Evolutionary conservation across 2,888 invertebrate genomes (phyloP).

Genomic region (Sisyra terminalis): DNA sequence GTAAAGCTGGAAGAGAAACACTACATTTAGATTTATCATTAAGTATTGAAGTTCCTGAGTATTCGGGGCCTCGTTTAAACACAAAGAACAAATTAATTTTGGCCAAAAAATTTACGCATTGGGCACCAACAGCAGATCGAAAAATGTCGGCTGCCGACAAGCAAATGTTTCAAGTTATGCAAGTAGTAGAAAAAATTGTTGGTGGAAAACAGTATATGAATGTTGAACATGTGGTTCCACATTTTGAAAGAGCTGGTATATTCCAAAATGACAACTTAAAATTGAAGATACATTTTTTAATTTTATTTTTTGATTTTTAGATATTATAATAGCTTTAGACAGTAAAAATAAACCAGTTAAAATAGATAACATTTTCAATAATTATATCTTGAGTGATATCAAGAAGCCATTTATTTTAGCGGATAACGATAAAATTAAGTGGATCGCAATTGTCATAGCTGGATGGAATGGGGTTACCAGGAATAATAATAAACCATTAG

Average conservation of each 20-base stretch:
- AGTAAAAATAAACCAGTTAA: constrained; percentile 29
- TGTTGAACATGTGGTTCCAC: constrained; percentile 46
- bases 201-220: constrained; percentile 31
- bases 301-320: constrained; percentile 15
- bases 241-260: constrained; percentile 43
- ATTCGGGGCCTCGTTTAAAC: constrained; percentile 35
- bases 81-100: constrained; percentile 30
- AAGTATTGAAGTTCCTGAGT: constrained; percentile 40
- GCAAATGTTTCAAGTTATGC: constrained; percentile 39
- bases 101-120: constrained; percentile 41
- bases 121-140: constrained; percentile 33
- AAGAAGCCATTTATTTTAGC: constrained; percentile 17
- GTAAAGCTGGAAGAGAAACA: constrained; percentile 35
- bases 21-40: constrained; percentile 42
- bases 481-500: constrained; percentile 32
- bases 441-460: constrained; percentile 38
- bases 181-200: constrained; percentile 28
- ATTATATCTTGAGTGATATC: constrained; percentile 32
- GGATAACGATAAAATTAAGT: constrained; percentile 20
- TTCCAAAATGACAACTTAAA: constrained; percentile 6
- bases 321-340: constrained; percentile 27
- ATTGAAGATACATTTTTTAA: not conserved
- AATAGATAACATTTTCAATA: constrained; percentile 29
- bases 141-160: constrained; percentile 35
- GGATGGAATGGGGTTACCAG: constrained; percentile 43